Base-by-base conservation (phyloP, 2,888 invertebrate genomes). In the Eurytoma adleriae region DNA sequence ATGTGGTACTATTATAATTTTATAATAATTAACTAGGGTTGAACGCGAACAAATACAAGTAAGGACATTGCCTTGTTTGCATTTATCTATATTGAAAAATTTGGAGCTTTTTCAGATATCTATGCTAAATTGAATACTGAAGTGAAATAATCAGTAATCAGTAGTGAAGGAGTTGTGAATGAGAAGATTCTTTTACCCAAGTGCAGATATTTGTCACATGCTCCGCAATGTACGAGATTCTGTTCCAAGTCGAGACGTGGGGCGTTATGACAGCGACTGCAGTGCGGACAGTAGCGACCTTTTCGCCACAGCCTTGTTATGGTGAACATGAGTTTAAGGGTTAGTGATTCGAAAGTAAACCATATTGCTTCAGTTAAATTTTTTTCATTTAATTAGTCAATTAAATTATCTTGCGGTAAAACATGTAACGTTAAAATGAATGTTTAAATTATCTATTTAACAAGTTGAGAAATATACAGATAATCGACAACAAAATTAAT, bases 251-350 rank as follows among this genome's bases (percentile, higher is more conserved):
- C 93, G 91, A 93, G 94, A 92, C 93, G 93, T 90, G 92, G 92
- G 88, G 93, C 93, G 92, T 93, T 92, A 92, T 94, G 94, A 91
- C 94, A 94, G 91, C 94, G 93, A 89, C 93, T 93, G 92, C 94
- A 94, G 91, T 93, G 92, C 89, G 94, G 94, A 92, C 94, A 94
- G 93, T 93, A 94, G 91, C 94, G 94, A 91, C 94, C 94, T 92
- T 94, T 94, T 92, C 94, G 93, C 92, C 94, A 94, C 90, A 94
- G 93, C 92, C 94, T 94, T 90, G 83, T 87, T 86, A 84, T 76
- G 82, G 79, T 79, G 79, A 79, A 82, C 79, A 79, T 79, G 82
- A 82, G 79, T 79, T 88, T 78, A 87, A 81, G 84, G 85, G 89
- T 88, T 88, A 89, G 88, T 87, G 77, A 85, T 80, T 82, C 68